phyloP scores from a whole-genome alignment of 2,888 invertebrate genomes.

The Drosophila barbarae region DNA sequence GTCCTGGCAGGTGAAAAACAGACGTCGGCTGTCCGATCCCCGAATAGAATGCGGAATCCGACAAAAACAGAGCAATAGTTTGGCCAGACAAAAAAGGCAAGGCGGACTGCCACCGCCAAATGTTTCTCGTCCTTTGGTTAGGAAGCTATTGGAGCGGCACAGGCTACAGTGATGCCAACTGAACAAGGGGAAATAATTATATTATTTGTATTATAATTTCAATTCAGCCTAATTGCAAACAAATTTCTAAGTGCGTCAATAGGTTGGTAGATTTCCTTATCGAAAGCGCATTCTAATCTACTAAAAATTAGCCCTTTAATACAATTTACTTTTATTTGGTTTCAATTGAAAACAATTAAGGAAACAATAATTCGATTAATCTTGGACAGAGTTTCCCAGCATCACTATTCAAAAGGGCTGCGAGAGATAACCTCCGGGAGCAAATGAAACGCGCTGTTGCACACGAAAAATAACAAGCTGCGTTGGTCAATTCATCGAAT shows the following conservation, averaged over 20 bases:
- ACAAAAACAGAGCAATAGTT: constrained; percentile 43
- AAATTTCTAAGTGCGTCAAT: neutral
- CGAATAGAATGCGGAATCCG: constrained; percentile 30
- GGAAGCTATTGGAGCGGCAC: neutral
- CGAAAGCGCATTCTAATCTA: neutral
- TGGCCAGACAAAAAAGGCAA: constrained; percentile 44
- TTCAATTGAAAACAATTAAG: neutral
- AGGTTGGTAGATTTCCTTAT: neutral
- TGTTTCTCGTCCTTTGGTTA: constrained; percentile 6
- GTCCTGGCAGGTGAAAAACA: constrained; percentile 54
- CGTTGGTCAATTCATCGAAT: constrained; percentile 73
- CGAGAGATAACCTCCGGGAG: constrained; percentile 28
- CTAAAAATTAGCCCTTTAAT: neutral
- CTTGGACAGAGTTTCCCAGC: neutral
- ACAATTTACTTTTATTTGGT: too few relatives aligned
- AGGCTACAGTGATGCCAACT: constrained; percentile 1
- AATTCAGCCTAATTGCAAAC: neutral
- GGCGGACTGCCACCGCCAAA: constrained; percentile 17
- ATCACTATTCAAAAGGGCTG: constrained; percentile 5
- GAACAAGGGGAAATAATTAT: neutral
- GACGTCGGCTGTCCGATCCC: constrained; percentile 52
- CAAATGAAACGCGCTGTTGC: constrained; percentile 70
- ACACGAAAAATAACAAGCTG: constrained; percentile 71
- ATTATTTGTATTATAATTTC: too few relatives aligned
- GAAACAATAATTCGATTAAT: neutral